A percentile compares a stretch with the other conserved stretches of the same genome.
These are phyloP conservation scores for Oncorhynchus tshawytscha DNA, from an alignment of 2,113 vertebrate species.

Conservation along the genomic window DNA sequence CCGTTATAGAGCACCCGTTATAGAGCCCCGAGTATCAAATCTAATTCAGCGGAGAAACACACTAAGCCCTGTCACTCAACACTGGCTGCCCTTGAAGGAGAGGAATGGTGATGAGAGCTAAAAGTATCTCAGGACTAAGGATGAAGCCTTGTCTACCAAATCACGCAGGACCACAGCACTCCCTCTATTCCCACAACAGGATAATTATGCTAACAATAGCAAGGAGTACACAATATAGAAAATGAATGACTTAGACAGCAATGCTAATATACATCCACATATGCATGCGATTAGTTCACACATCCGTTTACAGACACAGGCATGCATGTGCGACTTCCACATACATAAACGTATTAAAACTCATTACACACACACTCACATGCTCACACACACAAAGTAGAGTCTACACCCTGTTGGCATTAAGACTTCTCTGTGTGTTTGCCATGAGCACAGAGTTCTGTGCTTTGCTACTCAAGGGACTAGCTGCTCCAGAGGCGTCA, in stretches of 20 bases:
- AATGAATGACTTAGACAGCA: not conserved
- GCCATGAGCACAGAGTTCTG: not conserved
- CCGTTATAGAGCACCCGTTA: constrained; percentile 47
- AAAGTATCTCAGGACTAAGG: constrained; percentile 1
- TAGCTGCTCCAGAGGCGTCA: constrained; percentile 8
- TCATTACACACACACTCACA: not conserved
- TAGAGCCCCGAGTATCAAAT: constrained; percentile 77
- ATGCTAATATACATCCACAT: not conserved
- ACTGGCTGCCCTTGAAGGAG: constrained; percentile 74
- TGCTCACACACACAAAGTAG: not conserved
- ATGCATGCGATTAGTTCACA: not conserved
- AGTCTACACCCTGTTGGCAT: not conserved
- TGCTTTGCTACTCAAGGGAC: not conserved
- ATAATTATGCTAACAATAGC: constrained; percentile 5
- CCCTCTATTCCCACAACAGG: not conserved
- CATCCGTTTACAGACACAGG: not conserved
- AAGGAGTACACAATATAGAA: not conserved
- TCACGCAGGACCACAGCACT: constrained; percentile 3
- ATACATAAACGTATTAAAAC: no score
- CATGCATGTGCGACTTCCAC: no score
- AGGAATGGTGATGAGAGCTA: constrained; percentile 71
- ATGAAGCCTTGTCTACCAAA: constrained; percentile 10
- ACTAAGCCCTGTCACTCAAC: constrained; percentile 78
- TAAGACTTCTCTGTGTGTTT: not conserved
- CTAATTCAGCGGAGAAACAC: constrained; percentile 75